Evolutionary conservation across 2,113 vertebrate genomes (phyloP).

Genomic region (Anser cygnoides): DNA sequence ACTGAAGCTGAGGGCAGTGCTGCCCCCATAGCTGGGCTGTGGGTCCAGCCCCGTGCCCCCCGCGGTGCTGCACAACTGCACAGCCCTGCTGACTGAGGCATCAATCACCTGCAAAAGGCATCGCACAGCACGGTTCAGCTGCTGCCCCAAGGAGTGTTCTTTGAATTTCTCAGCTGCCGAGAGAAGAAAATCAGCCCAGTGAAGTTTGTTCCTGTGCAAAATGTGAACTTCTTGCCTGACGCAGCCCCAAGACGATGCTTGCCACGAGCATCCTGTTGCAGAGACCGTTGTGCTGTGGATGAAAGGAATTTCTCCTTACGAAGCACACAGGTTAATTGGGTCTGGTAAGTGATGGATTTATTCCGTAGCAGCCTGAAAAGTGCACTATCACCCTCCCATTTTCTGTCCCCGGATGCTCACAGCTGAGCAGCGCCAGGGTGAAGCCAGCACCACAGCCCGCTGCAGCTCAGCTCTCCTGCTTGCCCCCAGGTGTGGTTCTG

Average conservation of each 20-base stretch:
- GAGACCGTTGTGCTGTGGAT: neutral
- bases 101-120: neutral
- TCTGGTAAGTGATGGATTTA: neutral
- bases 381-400: neutral
- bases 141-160: neutral
- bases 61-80: neutral
- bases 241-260: neutral
- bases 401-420: neutral
- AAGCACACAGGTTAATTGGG: accelerated
- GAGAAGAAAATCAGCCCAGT: neutral
- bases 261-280: neutral
- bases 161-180: neutral
- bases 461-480: neutral
- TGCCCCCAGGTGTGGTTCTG: neutral
- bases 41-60: neutral
- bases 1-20: accelerated
- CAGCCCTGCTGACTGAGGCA: neutral
- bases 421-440: neutral
- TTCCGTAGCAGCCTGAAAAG: neutral
- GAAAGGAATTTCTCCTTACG: neutral
- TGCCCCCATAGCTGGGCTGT: accelerated
- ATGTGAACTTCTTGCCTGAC: neutral
- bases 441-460: neutral
- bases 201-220: neutral
- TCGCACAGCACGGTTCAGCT: too few species aligned